These are phyloP conservation scores for Hycleus phaleratus DNA, from an alignment of 1,140 invertebrate genomes.

Conservation along the genomic window DNA sequence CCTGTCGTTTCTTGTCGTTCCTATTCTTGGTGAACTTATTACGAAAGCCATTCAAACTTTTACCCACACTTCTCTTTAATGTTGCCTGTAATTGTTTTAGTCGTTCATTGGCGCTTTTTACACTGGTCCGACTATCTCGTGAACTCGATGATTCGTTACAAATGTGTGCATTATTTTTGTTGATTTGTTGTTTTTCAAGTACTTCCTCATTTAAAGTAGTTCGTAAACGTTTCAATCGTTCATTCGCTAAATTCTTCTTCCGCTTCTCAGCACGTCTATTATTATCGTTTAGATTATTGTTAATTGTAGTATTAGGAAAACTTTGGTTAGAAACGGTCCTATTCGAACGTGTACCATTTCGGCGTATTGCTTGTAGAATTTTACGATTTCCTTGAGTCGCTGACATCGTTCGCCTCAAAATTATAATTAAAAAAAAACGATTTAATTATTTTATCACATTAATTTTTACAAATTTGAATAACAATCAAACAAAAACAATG, in stretches of 20 bases:
- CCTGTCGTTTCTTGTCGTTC: too few relatives aligned
- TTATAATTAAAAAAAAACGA: too few relatives aligned
- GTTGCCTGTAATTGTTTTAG: not conserved
- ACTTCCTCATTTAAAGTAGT: slow-evolving; percentile 7
- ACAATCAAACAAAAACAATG: too few relatives aligned
- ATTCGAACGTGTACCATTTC: too few relatives aligned
- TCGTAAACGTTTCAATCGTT: slow-evolving; percentile 5
- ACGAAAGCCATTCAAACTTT: not conserved
- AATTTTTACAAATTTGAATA: too few relatives aligned
- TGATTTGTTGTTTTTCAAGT: not conserved
- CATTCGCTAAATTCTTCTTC: slow-evolving; percentile 7
- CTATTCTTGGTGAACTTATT: not conserved
- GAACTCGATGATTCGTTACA: not conserved
- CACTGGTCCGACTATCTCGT: not conserved
- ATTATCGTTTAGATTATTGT: too few relatives aligned
- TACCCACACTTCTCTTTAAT: not conserved
- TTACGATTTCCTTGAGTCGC: too few relatives aligned
- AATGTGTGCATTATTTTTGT: not conserved
- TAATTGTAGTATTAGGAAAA: too few relatives aligned
- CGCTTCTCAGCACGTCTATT: not conserved
- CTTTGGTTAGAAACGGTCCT: too few relatives aligned
- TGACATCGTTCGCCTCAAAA: too few relatives aligned
- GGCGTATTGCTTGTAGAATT: too few relatives aligned
- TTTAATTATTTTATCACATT: too few relatives aligned
- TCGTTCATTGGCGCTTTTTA: not conserved